Conservation (phyloP, 53 echinoderm and acorn worm species). For the Crossaster papposus region DNA sequence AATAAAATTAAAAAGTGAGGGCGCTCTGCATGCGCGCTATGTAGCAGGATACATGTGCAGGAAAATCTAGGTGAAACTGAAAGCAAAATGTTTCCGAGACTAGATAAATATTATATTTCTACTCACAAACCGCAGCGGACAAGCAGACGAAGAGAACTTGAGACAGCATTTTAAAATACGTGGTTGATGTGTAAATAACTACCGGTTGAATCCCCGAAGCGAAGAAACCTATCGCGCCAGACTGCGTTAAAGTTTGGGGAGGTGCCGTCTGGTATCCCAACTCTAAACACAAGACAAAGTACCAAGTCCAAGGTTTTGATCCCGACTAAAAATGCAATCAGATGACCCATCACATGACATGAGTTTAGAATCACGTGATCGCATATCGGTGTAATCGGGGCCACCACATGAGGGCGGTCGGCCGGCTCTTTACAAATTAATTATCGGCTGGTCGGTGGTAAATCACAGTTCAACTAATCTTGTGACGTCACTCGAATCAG, state of each 20-base stretch:
- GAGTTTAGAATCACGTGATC: background rate
- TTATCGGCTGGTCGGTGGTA: no score
- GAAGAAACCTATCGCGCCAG: background rate
- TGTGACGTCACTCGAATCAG: no score
- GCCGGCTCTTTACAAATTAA: no score
- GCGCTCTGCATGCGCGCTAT: no score
- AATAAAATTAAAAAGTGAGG: no score
- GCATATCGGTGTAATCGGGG: no score
- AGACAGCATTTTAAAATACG: background rate
- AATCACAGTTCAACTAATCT: no score
- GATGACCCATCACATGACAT: constrained; percentile 13
- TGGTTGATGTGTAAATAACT: no score
- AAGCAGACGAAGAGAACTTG: background rate
- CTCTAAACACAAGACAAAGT: background rate
- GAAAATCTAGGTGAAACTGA: background rate
- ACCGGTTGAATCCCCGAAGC: no score
- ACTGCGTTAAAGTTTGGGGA: background rate
- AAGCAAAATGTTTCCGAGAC: no score
- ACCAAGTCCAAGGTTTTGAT: background rate
- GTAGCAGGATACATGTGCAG: no score
- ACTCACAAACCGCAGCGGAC: background rate
- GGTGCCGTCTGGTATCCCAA: background rate
- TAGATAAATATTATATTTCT: background rate
- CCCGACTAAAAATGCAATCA: background rate
- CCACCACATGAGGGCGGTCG: no score